Evolutionary conservation across 92 coral and sea anemone genomes (phyloP), one percentile per base, ranked within the genome.

Genomic region (Porites evermanni): DNA sequence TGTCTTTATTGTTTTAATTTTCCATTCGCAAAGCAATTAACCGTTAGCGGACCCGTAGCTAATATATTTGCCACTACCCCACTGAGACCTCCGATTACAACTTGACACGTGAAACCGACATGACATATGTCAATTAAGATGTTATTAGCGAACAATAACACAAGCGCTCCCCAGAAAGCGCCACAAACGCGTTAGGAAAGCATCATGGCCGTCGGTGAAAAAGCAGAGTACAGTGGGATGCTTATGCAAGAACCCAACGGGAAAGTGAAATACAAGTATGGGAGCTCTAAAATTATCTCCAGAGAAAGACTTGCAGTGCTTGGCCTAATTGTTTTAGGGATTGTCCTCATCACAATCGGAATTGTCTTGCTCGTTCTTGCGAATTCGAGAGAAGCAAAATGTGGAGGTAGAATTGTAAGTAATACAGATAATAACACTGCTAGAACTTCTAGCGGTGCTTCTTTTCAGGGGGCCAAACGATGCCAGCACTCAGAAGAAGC

Each of bases 401-500:
- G 78, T 54, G 38, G 12, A 60, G 13, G 47, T 38, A 38, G 47
- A 38, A 38, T 38, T 38, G 6, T 38, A 38, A 38, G 26, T 24
- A 24, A 24, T 24, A 24, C 26, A 24, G 26, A 38, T 38, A 38
- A 38, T 38, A 38, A 38, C 47, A 38, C 6, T 83, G 18, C 9
- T 3, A 47, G 18, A 56, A 19, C 54, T 7, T 50, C 63, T 17
- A 53, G 64, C 11, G 52, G 24, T 18, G 64, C 74, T 53, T 2
- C 74, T 7, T 12, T 6, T 7, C 70, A 63, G 53, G 51, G 72
- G 0, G 61, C 72, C 1, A n/a, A 26, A 14, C 66, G 59, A 11
- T 96, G 99, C 86, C 80, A 72, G 51, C 89, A 79, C 66, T 91
- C 95, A 12, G 60, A 70, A 4, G 99, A 96, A 79, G 98, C 96